These are phyloP conservation scores for Phyllotreta striolata DNA, from an alignment of 2,888 invertebrate species.

Conservation along the genomic window DNA sequence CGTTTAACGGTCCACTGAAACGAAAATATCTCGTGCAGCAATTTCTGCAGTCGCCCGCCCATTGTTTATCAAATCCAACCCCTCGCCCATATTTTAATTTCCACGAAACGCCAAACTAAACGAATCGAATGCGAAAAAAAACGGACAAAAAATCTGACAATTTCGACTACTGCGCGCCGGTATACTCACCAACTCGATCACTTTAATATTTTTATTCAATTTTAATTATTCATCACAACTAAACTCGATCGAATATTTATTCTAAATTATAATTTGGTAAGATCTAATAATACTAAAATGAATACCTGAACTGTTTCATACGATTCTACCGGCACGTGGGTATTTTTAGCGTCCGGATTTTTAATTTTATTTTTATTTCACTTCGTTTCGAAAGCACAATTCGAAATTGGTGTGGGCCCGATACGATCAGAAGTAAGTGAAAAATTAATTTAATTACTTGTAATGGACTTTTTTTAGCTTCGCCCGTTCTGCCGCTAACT, in stretches of 20 bases:
- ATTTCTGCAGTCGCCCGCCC: constrained; percentile 21
- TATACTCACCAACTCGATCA: too few species aligned
- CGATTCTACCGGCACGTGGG: too few species aligned
- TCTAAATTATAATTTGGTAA: too few species aligned
- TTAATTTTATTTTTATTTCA: too few species aligned
- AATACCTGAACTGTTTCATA: too few species aligned
- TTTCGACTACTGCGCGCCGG: too few species aligned
- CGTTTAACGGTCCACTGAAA: constrained; percentile 8
- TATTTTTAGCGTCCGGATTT: too few species aligned
- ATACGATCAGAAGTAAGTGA: constrained; percentile 38
- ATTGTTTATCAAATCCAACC: constrained; percentile 21
- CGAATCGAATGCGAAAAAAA: not conserved
- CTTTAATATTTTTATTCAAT: too few species aligned
- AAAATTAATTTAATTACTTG: constrained; percentile 48
- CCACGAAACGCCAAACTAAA: constrained; percentile 19
- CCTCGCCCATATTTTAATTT: constrained; percentile 25
- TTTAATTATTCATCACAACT: too few species aligned
- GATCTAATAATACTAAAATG: too few species aligned
- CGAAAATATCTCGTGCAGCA: constrained; percentile 20
- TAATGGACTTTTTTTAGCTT: constrained; percentile 43
- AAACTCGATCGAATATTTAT: too few species aligned
- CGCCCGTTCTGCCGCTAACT: constrained; percentile 34
- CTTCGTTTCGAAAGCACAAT: not conserved
- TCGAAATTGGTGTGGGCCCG: constrained; percentile 24
- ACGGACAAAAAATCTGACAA: too few species aligned